Base-by-base conservation (phyloP, 2,888 invertebrate genomes). In the Hirtodrosophila histrioides region DNA sequence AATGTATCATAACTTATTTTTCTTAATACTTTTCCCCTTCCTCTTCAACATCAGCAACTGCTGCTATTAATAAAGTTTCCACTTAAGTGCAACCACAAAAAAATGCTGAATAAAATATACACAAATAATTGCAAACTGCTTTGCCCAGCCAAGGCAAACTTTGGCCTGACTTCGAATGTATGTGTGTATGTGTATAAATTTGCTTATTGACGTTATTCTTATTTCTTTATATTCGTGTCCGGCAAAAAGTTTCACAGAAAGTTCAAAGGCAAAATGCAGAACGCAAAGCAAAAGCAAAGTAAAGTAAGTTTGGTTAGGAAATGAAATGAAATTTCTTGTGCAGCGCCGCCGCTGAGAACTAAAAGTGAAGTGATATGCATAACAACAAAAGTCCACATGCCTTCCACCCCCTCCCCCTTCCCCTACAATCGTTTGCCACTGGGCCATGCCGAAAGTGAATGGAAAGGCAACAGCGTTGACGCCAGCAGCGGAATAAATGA, bases 401-500 rank as follows among this genome's bases (percentile, higher is more conserved):
- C 17, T 8, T 17, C 12, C 7, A 5, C 39, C 17, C 10, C 31
- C 5, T 24, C 8, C n/a, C 8, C n/a, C 0, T 7, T 7, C 7
- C 7, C 4, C 40, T 7, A 9, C 17, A 17, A 1, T 17, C 17
- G 17, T 17, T n/a, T 9, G 0, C 8, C 45, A 12, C 27, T 49
- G 35, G 17, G 39, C 33, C 49, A 63, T 50, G 27, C 45, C 33
- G 27, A 58, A 63, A 72, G 53, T 64, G 56, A 78, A 56, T 65
- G 63, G 63, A 84, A 60, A 65, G 57, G 58, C 78, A 45, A 50
- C 57, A 4, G 46, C 54, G 46, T 45, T 51, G 63, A 64, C 43
- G 69, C 46, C 57, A 40, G 51, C 55, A 58, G 69, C 78, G 63
- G 86, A 85, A 72, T 69, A 75, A 84, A 86, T 84, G 87, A 80